phyloP scores from a whole-genome alignment of 1,140 invertebrate genomes.

The Adoxophyes honmai region DNA sequence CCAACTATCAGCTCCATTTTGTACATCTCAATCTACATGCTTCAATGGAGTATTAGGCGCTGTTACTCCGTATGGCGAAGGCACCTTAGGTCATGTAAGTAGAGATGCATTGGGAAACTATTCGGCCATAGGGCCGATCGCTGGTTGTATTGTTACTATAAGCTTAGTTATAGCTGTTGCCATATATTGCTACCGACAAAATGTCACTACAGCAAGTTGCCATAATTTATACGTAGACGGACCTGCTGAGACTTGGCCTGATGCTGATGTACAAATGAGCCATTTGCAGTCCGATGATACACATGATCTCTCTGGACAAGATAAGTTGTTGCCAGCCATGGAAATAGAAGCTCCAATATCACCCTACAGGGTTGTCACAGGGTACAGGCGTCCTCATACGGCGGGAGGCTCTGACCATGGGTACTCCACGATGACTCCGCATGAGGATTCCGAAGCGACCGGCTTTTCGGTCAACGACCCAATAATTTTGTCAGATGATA shows the following conservation, averaged over 20 bases:
- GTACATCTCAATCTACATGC: slow-evolving; percentile 87
- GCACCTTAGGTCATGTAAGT: slow-evolving; percentile 77
- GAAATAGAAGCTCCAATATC: slow-evolving; percentile 85
- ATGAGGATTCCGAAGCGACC: slow-evolving; percentile 90
- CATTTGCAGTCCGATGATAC: slow-evolving; percentile 66
- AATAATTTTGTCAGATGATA: slow-evolving; percentile 78
- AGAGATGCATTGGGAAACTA: slow-evolving; percentile 77
- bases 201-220: slow-evolving; percentile 76
- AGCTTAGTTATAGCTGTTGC: slow-evolving; percentile 80
- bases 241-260: slow-evolving; percentile 73
- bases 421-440: slow-evolving; percentile 96
- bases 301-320: slow-evolving; percentile 75
- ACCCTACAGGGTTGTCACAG: slow-evolving; percentile 91
- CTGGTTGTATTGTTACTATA: slow-evolving; percentile 80
- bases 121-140: slow-evolving; percentile 80
- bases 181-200: slow-evolving; percentile 82
- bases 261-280: slow-evolving; percentile 68
- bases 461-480: slow-evolving; percentile 84
- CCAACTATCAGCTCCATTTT: slow-evolving; percentile 84
- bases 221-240: slow-evolving; percentile 76
- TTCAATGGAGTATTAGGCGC: slow-evolving; percentile 92
- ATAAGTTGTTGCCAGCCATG: slow-evolving; percentile 78
- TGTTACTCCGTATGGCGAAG: slow-evolving; percentile 88
- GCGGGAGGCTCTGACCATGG: slow-evolving; percentile 94
- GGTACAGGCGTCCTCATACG: slow-evolving; percentile 87